Evolutionary conservation across 2,888 invertebrate species (phyloP), one percentile per base, ranked within the genome.

Genomic region (Entomobrya multifasciata): DNA sequence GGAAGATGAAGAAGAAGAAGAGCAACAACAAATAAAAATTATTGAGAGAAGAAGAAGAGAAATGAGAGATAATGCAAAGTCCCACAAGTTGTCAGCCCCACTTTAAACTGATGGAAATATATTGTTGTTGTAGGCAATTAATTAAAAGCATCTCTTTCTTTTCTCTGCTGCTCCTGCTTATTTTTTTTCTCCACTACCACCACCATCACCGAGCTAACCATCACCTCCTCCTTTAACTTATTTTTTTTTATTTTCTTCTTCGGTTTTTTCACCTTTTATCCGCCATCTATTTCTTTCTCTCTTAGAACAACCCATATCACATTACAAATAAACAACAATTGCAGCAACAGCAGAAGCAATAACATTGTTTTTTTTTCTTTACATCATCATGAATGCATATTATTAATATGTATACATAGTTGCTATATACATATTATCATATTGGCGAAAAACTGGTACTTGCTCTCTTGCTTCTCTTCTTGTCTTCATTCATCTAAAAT

Each of bases 101-200:
- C 78, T 85, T 85, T 85, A 85, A 85, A 85, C 85, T 85, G 85
- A 85, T 85, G 85, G 78, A 85, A 85, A 85, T 85, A 85, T 85
- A 85, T 85, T 85, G 78, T 78, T 62, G 85, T 78, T 85, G 70
- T 70, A 60, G 85, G 85, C 78, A 85, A 85, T 85, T 85, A 85
- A 85, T 85, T 85, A 85, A 78, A 85, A 78, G 72, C 78, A 70
- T 78, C 78, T n/a, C n/a, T 78, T 78, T 78, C 62, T 52, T 76
- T 62, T 74, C 62, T 60, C 67, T 78, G 22, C 52, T 49, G 22
- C 25, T 76, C 1, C 47, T 70, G 20, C 47, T 20, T 49, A 44
- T 72, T 1, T 1, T 72, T 15, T 1, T n/a, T 10, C 13, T 25
- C 52, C 6, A 5, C 72, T 30, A 72, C 72, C 47, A 72, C 49